Evolutionary conservation across 2,113 vertebrate species (phyloP), one percentile per base, ranked within the genome.

Genomic region (Bubo blakistoni): DNA sequence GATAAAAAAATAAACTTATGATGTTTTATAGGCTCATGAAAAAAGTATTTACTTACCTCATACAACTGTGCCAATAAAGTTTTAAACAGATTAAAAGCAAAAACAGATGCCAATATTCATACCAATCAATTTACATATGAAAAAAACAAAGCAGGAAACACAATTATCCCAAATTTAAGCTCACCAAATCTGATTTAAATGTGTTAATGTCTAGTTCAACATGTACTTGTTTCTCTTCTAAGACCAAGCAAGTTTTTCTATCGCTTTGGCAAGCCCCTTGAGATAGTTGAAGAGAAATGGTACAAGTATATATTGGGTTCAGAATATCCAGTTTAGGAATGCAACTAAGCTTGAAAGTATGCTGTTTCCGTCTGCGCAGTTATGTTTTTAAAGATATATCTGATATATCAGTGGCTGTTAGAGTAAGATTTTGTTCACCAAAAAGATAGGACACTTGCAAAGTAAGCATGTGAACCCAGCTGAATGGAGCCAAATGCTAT

Each of bases 21-120:
- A 86, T 97, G 81, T 86, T 97, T 96, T 95, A 97, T 92, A 83
- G 89, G 51, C 91, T 94, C 89, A 83, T 95, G 94, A 95, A 95
- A 97, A 94, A 95, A 88, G 67, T 91, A 96, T 94, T 96, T 96
- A 97, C 89, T 94, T 92, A 73, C 72, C 47, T 88, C 13, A 59
- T 85, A 83, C 86, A 81, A 94, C 72, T 40, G 49, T 72, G 59
- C 63, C 87, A 94, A 70, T 92, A 38, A 92, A 59, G 74, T 91
- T 96, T 96, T 90, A 94, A 94, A 91, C 63, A 91, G 93, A 82
- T 91, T 93, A 94, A 90, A 96, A 93, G 19, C 1, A 1, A 81
- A 91, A 74, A 71, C 62, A 90, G 81, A 96, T 90, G 74, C 51
- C 38, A 80, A 47, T 73, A 51, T 67, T 91, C 59, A 70, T 66